Evolutionary conservation across 2,888 invertebrate genomes (phyloP).

Genomic region (Brachypterus glaber): DNA sequence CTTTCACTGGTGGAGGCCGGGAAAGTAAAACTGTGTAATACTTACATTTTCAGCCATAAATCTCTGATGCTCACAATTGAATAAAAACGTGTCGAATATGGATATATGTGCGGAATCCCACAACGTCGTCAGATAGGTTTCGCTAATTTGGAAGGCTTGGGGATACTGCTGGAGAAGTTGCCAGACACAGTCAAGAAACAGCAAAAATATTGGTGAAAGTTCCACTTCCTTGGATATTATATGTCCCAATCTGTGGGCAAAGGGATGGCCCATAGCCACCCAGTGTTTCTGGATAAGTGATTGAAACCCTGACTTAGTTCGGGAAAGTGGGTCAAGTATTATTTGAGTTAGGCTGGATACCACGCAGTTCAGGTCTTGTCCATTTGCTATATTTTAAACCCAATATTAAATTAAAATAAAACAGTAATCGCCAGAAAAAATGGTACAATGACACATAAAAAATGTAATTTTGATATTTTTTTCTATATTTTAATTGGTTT

Average conservation of each 20-base stretch:
- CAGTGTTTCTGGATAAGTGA: slow-evolving; percentile 90
- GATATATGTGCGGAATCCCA: slow-evolving; percentile 87
- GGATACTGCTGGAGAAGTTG: slow-evolving; percentile 85
- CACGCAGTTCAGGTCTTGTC: slow-evolving; percentile 80
- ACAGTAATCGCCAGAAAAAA: too few relatives aligned
- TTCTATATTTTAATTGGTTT: too few relatives aligned
- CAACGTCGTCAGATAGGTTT: slow-evolving; percentile 81
- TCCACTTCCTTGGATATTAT: slow-evolving; percentile 52
- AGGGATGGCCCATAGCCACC: slow-evolving; percentile 84
- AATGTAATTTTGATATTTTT: too few relatives aligned
- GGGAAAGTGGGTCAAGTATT: slow-evolving; percentile 71
- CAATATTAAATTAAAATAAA: too few relatives aligned
- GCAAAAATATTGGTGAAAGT: slow-evolving; percentile 76
- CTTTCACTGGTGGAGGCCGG: too few relatives aligned
- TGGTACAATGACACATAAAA: too few relatives aligned
- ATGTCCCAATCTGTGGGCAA: slow-evolving; percentile 53
- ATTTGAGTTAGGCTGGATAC: slow-evolving; percentile 82
- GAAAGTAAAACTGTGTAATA: too few relatives aligned
- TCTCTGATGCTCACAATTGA: slow-evolving; percentile 75
- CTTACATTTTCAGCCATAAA: slow-evolving; percentile 55
- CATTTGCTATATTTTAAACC: too few relatives aligned
- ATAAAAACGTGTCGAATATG: slow-evolving; percentile 86
- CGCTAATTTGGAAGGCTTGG: slow-evolving; percentile 81
- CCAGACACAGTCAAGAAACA: slow-evolving; percentile 91
- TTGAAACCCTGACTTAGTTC: slow-evolving; percentile 81